Evolutionary conservation across 2,888 invertebrate species (phyloP).

Genomic region (Corythucha ciliata): DNA sequence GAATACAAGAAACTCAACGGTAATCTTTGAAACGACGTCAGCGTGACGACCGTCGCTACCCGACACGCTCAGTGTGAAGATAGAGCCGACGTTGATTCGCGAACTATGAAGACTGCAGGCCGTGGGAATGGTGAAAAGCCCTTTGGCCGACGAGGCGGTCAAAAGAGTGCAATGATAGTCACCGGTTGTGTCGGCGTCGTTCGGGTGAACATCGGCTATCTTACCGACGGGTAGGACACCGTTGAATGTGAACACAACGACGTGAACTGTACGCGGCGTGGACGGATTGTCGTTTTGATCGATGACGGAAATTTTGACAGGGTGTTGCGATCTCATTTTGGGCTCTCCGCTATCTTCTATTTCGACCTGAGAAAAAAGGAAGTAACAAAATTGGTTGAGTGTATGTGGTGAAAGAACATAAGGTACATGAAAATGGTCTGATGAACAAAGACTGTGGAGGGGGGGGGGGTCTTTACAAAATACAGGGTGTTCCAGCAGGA

Average conservation of each 20-base stretch:
- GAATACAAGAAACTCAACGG: conserved; percentile 70
- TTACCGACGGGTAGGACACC: conserved; percentile 66
- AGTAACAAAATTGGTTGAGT: not conserved
- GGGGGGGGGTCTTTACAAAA: too few species aligned
- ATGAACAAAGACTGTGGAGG: too few species aligned
- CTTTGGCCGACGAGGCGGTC: conserved; percentile 51
- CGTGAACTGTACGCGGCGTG: conserved; percentile 67
- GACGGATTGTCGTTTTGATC: conserved; percentile 91
- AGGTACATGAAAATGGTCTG: too few species aligned
- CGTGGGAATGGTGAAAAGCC: conserved; percentile 58
- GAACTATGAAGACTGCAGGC: conserved; percentile 73
- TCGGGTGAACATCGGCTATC: conserved; percentile 84
- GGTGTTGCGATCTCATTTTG: conserved; percentile 69
- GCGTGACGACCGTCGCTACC: conserved; percentile 84
- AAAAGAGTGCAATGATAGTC: conserved; percentile 78
- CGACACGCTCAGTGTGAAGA: conserved; percentile 66
- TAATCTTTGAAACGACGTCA: conserved; percentile 78
- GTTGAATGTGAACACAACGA: conserved; percentile 68
- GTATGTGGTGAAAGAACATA: too few species aligned
- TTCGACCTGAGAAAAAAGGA: conserved; percentile 48
- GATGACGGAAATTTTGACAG: conserved; percentile 61
- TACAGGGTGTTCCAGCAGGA: too few species aligned
- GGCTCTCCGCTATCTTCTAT: conserved; percentile 83
- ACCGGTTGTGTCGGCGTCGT: conserved; percentile 82
- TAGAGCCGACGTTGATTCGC: conserved; percentile 56